Evolutionary conservation across 2,888 invertebrate species (phyloP), one percentile per base, ranked within the genome.

Genomic region (Metacarcinus magister): DNA sequence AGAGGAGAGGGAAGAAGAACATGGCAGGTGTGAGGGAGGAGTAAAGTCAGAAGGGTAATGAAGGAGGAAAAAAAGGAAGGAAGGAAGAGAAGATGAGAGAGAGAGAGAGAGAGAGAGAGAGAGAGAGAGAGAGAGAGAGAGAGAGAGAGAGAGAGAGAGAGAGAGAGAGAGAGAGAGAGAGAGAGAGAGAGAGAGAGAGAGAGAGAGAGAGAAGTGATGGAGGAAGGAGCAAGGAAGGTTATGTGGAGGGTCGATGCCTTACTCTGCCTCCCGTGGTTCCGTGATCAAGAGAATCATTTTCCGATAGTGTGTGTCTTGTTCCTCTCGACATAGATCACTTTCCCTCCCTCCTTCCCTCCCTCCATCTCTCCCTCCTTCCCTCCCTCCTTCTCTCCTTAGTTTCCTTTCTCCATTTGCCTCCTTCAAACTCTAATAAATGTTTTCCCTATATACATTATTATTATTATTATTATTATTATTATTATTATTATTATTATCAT

Each of bases 291-390:
- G 67, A 67, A 67, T 91, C 91, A 46, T 28, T 44, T 46, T 91
- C 91, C 46, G 43, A n/a, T 28, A 8, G 43, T 19, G n/a, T 91
- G 43, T 91, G n/a, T 91, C 39, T 91, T n/a, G 44, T 10, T 91
- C 44, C 28, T n/a, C 46, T n/a, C n/a, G 43, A 5, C 90, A 67
- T 67, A 67, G 67, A 67, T 67, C 67, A 54, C 54, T 54, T 54
- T 54, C 89, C 32, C 43, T 89, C 89, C 32, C 89, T 89, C 89
- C 32, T 39, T 89, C 89, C 32, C 89, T 28, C 89, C 32, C 89
- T n/a, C 39, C 1, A 19, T 43, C 90, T 90, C 90, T 39, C 90
- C 43, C 90, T 90, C 90, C 0, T 44, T 90, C 39, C 8, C 90
- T 39, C 90, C 43, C 43, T 90, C 90, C 13, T 44, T 89, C 89